Evolutionary conservation across 2,113 vertebrate genomes (phyloP).

Genomic region (Ondatra zibethicus): DNA sequence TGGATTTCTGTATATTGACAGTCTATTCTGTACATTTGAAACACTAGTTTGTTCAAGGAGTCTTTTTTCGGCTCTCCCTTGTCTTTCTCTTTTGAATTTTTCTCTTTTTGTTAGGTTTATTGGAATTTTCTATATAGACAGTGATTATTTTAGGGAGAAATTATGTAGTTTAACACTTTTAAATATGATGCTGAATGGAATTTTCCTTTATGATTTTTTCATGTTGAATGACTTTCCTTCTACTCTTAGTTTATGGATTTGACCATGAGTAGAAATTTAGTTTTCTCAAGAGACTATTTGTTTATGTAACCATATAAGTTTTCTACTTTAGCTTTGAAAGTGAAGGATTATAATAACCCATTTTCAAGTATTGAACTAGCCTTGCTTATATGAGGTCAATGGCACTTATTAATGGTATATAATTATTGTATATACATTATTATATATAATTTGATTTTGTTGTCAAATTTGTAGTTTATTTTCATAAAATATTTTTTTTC

Average conservation of each 20-base stretch:
- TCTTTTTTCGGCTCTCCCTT: background rate
- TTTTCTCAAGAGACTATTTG: background rate
- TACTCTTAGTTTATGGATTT: background rate
- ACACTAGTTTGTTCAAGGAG: background rate
- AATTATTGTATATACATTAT: background rate
- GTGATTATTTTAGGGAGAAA: background rate
- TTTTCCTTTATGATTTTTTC: background rate
- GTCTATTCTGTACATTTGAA: background rate
- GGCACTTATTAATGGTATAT: background rate
- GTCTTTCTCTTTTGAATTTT: background rate
- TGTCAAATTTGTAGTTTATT: background rate
- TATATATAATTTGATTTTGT: background rate
- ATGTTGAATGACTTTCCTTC: background rate
- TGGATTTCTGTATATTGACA: background rate
- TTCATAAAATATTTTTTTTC: background rate
- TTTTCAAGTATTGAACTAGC: background rate
- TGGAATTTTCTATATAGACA: background rate
- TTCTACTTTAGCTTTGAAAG: background rate
- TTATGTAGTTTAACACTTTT: background rate
- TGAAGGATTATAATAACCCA: background rate
- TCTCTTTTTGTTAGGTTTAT: background rate
- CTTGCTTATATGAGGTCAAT: background rate
- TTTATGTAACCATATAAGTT: background rate
- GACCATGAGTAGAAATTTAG: background rate
- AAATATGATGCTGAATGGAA: background rate